Base-by-base conservation (phyloP, 1,140 invertebrate species). In the Melanaphis sacchari region DNA sequence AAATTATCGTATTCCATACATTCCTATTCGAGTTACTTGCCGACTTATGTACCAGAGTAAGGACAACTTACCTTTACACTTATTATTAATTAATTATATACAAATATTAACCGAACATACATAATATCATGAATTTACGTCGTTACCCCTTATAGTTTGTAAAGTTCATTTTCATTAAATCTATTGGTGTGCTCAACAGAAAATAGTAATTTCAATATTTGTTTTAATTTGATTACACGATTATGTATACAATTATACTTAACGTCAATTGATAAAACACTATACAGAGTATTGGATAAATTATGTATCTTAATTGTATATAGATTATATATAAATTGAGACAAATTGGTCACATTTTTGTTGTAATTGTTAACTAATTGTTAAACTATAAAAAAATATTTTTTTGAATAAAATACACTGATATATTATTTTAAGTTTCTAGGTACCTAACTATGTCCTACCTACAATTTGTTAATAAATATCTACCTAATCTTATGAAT, bases 1-100 rank as follows among this genome's bases (percentile, higher is more conserved):
- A 85, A 85, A 87, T 24, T 94, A 6, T 46, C 31, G 92, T 93
- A 91, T 94, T 84, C 52, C 18, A 91, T 94, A 46, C 89, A 94
- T 92, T 94, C 93, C 7, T 94, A 76, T 94, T 94, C 93, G 31
- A 94, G 93, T 76, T 89, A 52, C 41, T n/a, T 94, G 40, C 93
- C 93, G 7, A 88, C 81, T 76, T 94, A 92, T 40, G 46, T 46
- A 52, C 93, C 93, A 43, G 84, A 94, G 93, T 94, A 94, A 94
- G 93, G n/a, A 66, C 36, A 15, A 21, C 38, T 76, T 81, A 93
- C 22, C 36, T 76, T 22, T 11, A 21, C 11, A 52, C 1, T 85
- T 41, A 84, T 26, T 40, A 7, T 84, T 38, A 40, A 84, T 24
- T 84, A 11, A 41, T 40, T 40, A 41, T 26, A 41, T 41, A n/a